Evolutionary conservation across 2,797 vertebrate genomes (phyloP), one percentile per base, ranked within the genome.

Genomic region (Sebastes glaucus): DNA sequence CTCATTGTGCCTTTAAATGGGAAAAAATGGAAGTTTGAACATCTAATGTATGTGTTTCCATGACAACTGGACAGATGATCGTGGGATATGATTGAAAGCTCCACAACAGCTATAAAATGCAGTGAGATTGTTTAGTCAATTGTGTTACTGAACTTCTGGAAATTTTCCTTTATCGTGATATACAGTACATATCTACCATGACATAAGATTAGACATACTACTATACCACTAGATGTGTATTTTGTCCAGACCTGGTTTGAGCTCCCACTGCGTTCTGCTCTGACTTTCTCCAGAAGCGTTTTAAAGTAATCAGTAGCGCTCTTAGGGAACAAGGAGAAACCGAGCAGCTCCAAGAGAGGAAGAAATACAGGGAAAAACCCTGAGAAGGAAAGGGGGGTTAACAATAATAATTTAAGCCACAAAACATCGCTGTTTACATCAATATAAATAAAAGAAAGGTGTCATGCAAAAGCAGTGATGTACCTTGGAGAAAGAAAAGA

Each of bases 211-310:
- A 22, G 6, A 57, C 25, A 16, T 25, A 11, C 13, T 52, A 1
- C 5, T 0, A 27, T 32, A 10, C 1, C 2, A 1, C 7, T 22
- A 11, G 33, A 11, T 76, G 25, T 83, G 71, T 74, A 63, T 91
- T 90, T 87, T 75, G 0, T 89, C 56, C 73, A 85, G 82, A 91
- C 93, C 93, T 95, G 85, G 33, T 20, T 0, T 0, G 93, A 1
- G 28, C 81, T 57, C 7, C 20, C 42, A 0, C 13, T 25, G 20
- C 86, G 87, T 35, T 91, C 66, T 6, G 57, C 82, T 70, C n/a
- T 81, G 49, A 92, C 46, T 82, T 88, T 88, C 49, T 87, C 62
- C 35, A 85, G 8, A 53, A 90, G 1, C 1, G 1, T 30, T 79
- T 42, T 75, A 28, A 93, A 86, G 83, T 33, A 92, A 55, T 2